These are phyloP conservation scores for Apoda limacodes DNA, from an alignment of 2,888 invertebrate species.

Conservation along the genomic window DNA sequence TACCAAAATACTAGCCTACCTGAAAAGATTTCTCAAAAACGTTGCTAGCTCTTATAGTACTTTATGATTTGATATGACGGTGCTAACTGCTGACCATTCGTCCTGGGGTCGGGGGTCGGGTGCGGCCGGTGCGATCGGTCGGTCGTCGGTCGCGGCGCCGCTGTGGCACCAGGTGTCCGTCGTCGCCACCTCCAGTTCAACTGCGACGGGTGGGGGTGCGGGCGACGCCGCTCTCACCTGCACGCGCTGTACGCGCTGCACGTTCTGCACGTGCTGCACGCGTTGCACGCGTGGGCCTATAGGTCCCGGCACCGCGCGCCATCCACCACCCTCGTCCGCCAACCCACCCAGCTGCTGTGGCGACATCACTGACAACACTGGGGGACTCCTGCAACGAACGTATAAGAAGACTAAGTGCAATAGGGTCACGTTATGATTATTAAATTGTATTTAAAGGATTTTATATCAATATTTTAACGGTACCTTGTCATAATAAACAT, in stretches of 20 bases:
- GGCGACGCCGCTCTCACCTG: slow-evolving; percentile 35
- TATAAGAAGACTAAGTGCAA: too few species aligned
- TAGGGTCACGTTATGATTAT: too few species aligned
- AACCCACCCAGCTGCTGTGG: slow-evolving; percentile 25
- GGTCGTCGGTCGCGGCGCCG: not conserved
- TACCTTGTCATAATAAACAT: too few species aligned
- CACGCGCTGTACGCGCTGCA: slow-evolving; percentile 26
- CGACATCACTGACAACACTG: slow-evolving; percentile 31
- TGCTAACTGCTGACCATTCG: too few species aligned
- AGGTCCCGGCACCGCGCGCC: slow-evolving; percentile 22
- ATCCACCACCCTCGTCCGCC: slow-evolving; percentile 15
- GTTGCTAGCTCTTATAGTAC: too few species aligned
- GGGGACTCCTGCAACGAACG: slow-evolving; percentile 27
- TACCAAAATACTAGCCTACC: too few species aligned
- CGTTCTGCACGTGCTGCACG: slow-evolving; percentile 4
- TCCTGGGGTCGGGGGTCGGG: too few species aligned
- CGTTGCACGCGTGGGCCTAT: not conserved
- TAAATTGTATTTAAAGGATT: too few species aligned
- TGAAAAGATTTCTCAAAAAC: too few species aligned
- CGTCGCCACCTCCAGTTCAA: slow-evolving; percentile 57
- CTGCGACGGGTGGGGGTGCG: slow-evolving; percentile 46
- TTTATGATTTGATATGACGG: too few species aligned
- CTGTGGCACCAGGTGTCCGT: slow-evolving; percentile 53
- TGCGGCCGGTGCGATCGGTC: too few species aligned
- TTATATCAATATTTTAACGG: too few species aligned